These are phyloP conservation scores for chimpanzee (Pan troglodytes) DNA, from an alignment of 2,113 vertebrate genomes.

Conservation along the genomic window NHGRI_mPanTro3-v2.1_pri NC_086015.1:41519501-41520000, in stretches of 20 bases:
- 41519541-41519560: not conserved
- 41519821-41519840: not conserved
- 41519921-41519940: rapidly evolving
- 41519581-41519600: not conserved
- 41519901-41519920: not conserved
- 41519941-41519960: not conserved
- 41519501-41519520: not conserved
- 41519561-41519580: not conserved
- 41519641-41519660: slow-evolving; percentile 93
- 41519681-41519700: slow-evolving; percentile 93
- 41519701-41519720: slow-evolving; percentile 96
- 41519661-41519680: slow-evolving; percentile 87
- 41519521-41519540: slow-evolving; percentile 65
- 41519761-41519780: not conserved
- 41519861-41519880: rapidly evolving
- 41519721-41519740: slow-evolving; percentile 92
- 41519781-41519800: too few species aligned
- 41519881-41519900: rapidly evolving
- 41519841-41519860: rapidly evolving
- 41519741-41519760: slow-evolving; percentile 95
- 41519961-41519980: not conserved
- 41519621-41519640: slow-evolving; percentile 54
- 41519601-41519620: not conserved
- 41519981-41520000: rapidly evolving
- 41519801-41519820: rapidly evolving